These are phyloP conservation scores for Capitulum mitella DNA, from an alignment of 2,888 invertebrate genomes.

Conservation along the genomic window DNA sequence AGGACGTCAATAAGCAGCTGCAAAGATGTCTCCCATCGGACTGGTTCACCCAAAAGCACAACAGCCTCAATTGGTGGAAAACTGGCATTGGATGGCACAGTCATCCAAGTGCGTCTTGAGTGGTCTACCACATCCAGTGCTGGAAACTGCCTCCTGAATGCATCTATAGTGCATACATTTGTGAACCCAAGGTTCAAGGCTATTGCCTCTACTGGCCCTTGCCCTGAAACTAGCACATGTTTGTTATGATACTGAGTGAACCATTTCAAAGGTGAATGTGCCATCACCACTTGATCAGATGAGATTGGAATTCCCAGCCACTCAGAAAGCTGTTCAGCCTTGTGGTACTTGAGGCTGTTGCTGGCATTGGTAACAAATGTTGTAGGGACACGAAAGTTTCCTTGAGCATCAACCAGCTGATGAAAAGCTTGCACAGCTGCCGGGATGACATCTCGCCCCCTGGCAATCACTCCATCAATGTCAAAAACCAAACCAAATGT, in stretches of 20 bases:
- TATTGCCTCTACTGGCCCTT: constrained; percentile 48
- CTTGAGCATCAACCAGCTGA: constrained; percentile 48
- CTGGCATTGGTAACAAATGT: constrained; percentile 61
- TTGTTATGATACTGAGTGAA: constrained; percentile 55
- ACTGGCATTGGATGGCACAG: constrained; percentile 17
- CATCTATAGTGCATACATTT: constrained; percentile 53
- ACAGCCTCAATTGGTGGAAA: constrained; percentile 53
- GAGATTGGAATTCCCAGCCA: constrained; percentile 53
- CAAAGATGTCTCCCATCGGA: constrained; percentile 57
- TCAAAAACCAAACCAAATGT: constrained; percentile 58
- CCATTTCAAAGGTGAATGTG: constrained; percentile 56
- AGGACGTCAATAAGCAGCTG: constrained; percentile 57
- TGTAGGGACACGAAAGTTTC: constrained; percentile 54
- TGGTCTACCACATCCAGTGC: constrained; percentile 55
- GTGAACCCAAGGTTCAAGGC: constrained; percentile 54
- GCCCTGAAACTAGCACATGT: constrained; percentile 53
- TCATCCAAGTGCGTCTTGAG: constrained; percentile 38
- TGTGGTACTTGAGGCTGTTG: constrained; percentile 52
- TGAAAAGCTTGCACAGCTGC: constrained; percentile 53
- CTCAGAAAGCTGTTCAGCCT: constrained; percentile 53
- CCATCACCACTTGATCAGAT: constrained; percentile 56
- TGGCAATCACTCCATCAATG: constrained; percentile 59
- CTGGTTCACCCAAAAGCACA: constrained; percentile 58
- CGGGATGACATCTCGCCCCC: constrained; percentile 54
- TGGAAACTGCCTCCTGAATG: constrained; percentile 52